Evolutionary conservation across 2,113 vertebrate genomes (phyloP), one percentile per base, ranked within the genome.

Genomic region (Carassius carassius): DNA sequence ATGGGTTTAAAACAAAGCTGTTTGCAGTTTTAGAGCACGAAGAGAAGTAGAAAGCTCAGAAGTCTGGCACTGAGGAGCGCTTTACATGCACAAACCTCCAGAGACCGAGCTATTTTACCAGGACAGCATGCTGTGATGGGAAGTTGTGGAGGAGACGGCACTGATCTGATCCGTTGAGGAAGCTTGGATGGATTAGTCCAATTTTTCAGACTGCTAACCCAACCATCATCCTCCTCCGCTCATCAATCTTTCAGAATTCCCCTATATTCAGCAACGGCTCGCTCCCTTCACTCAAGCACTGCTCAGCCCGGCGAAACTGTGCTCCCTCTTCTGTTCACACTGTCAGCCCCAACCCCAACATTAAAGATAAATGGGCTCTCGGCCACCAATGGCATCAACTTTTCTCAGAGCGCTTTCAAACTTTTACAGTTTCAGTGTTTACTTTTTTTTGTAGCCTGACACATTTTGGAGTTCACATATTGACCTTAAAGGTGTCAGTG

Each of bases 241-340:
- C 94, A 94, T 95, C 94, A 94, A 94, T 95, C 93, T 94, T 96
- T 95, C 91, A 94, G 88, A 88, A 89, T 87, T 90, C 89, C 90
- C 87, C 86, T 54, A 69, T 89, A 91, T 93, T 92, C 92, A 87
- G 89, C 91, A 92, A 86, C 89, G 92, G 89, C 87, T 92, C 90
- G 85, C 82, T 78, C 79, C 49, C 69, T 81, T 86, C 49, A 84
- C 75, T 91, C 87, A 56, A 82, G 69, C 86, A 25, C 56, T 84
- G 78, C 85, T 79, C 76, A 67, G 37, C 78, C 85, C 69, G 35
- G 77, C 3, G 23, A 32, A 32, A 69, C 62, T 21, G 82, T 32
- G 83, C 67, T 56, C 72, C 47, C 12, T 84, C 63, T 60, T 84
- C 85, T 88, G 75, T 75, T 79, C 85, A 72, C 82, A 78, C 85